These are phyloP conservation scores for Monomorium pharaonis DNA, from an alignment of 1,140 invertebrate species.

Conservation along the genomic window DNA sequence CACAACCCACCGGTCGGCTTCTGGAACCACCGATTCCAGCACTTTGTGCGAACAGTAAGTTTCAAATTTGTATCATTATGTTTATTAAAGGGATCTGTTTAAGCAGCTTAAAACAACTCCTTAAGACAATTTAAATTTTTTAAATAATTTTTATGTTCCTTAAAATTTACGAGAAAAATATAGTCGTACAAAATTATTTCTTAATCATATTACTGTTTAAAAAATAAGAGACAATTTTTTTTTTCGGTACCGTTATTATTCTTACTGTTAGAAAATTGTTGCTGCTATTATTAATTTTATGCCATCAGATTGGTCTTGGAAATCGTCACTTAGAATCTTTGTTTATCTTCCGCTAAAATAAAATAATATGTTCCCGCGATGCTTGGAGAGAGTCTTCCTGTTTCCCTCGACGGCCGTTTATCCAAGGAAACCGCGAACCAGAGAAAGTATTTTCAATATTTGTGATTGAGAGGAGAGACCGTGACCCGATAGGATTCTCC, in stretches of 20 bases:
- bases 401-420: background rate
- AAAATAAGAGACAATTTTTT: background rate
- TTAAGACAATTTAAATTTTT: background rate
- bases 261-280: background rate
- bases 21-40: slow-evolving; percentile 90
- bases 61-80: background rate
- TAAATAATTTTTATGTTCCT: background rate
- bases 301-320: background rate
- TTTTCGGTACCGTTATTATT: background rate
- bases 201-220: background rate
- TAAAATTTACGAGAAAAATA: background rate
- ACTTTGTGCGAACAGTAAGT: slow-evolving; percentile 89
- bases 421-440: background rate
- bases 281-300: background rate
- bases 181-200: background rate
- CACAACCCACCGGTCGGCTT: slow-evolving; percentile 87
- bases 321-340: background rate
- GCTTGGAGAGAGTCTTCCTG: slow-evolving; percentile 10
- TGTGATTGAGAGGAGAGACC: slow-evolving; percentile 28
- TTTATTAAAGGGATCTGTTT: background rate
- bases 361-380: slow-evolving; percentile 12
- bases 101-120: background rate
- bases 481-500: slow-evolving; percentile 12
- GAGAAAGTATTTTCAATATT: slow-evolving; percentile 60
- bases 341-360: background rate